Base-by-base conservation (phyloP, 2,888 invertebrate species). In the Neuroscelio doddi region DNA sequence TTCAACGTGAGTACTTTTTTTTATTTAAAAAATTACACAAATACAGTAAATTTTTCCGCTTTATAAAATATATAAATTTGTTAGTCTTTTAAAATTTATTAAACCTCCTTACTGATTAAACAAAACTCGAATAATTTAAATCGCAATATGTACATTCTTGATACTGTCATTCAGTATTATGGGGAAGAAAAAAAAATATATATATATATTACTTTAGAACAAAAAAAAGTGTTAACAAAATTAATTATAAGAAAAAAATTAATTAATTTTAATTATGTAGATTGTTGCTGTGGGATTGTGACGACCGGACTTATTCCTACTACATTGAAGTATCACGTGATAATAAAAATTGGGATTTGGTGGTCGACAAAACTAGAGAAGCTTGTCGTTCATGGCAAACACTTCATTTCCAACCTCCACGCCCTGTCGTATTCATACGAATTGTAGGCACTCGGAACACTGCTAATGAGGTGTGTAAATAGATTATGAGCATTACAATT, bases 401-500 rank as follows among this genome's bases (percentile, higher is more conserved):
- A 56, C 90, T 98, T 39, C 88, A 89, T 50, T 98, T 98, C 86
- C 49, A 68, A 57, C 86, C 91, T 0, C 90, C 92, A 10, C 88
- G 93, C 41, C 94, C 97, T 0, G 92, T 98, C 29, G 95, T 96
- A 45, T 98, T 96, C 80, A 93, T 99, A 68, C 91, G 94, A 62
- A 97, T 99, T 73, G 93, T 97, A 46, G 99, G 99, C 64, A 98
- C 97, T 0, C 92, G 93, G 77, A 99, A 99, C 85, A 96, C 98
- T 9, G 98, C 96, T 0, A 98, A 98, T 85, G 97, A 97, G 90
- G 97, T 93, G 34, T 42, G 56, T 53, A 45, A 34, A 21, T 26
- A 1, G 15, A 14, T 14, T 10, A 36, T 16, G 17, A 26, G 30
- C 5, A n/a, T 8, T 24, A 41, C 17, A 21, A 26, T 29, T 9